A percentile compares a stretch with the other conserved stretches of the same genome.
Conservation (phyloP, 1,140 invertebrate genomes). For the Telenomus remus region DNA sequence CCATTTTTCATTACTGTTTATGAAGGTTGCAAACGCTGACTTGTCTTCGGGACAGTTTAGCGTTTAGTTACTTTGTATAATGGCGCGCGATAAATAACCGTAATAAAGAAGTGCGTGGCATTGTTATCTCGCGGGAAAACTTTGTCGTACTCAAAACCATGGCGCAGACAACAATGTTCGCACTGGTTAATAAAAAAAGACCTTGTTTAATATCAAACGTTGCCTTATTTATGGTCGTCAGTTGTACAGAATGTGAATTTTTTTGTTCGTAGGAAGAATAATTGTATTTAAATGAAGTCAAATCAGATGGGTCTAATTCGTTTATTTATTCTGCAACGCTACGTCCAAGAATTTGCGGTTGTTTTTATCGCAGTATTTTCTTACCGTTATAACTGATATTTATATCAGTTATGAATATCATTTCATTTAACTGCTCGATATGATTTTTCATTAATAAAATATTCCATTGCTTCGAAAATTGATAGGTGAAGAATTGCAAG, state of each 20-base stretch:
- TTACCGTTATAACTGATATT: neutral
- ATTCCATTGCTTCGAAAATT: too few relatives aligned
- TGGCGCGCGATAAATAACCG: conserved; percentile 4
- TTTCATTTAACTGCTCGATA: too few relatives aligned
- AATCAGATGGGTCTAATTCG: neutral
- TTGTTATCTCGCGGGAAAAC: conserved; percentile 3
- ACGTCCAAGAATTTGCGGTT: neutral
- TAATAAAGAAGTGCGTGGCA: conserved; percentile 10
- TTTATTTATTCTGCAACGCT: neutral
- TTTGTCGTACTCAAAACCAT: conserved; percentile 16
- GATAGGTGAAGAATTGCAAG: too few relatives aligned
- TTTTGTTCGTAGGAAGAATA: conserved; percentile 5
- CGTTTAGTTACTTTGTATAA: neutral
- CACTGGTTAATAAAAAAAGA: conserved; percentile 9
- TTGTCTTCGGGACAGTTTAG: neutral
- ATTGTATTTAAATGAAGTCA: conserved; percentile 20
- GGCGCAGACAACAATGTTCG: conserved; percentile 22
- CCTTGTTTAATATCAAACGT: conserved; percentile 5
- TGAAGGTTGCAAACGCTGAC: neutral
- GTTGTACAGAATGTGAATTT: conserved; percentile 18
- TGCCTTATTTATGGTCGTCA: conserved; percentile 19
- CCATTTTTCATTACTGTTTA: neutral
- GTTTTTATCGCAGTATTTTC: neutral
- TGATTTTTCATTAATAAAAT: too few relatives aligned
- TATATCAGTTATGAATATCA: too few relatives aligned